Base-by-base conservation (phyloP, 2,113 vertebrate species). In the Muscicapa adusta region DNA sequence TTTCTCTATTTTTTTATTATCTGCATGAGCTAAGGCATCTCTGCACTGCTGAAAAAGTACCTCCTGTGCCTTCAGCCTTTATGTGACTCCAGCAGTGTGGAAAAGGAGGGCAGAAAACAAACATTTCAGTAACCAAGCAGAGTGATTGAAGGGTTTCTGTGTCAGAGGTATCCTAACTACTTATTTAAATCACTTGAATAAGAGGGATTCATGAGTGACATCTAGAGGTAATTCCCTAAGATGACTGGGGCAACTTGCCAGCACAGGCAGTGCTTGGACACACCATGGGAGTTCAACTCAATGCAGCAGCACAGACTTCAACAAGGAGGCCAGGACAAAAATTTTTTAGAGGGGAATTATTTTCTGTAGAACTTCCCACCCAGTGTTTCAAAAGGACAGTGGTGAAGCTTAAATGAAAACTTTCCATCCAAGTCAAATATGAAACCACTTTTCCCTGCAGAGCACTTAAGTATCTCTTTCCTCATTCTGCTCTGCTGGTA, bases 121-220 rank as follows among this genome's bases (percentile, higher is more conserved):
- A 88, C 26, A 57, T 65, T 68, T 54, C 2, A 3, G 71, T 83
- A 80, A 85, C 71, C 60, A 82, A 61, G 84, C 66, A 77, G 50
- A 56, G 38, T 22, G 57, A 94, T 9, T 51, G 78, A 68, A 77
- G 19, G 66, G n/a, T 73, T 94, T 88, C 47, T 73, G 81, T 74
- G 82, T 77, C 75, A 83, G 67, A 88, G 33, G 43, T n/a, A 85
- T 86, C 51, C 54, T 31, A 48, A 68, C 36, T 45, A 23, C 77
- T 63, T 43, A 48, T 29, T 88, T 38, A 83, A 94, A 90, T 63
- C 63, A 45, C 61, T 92, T 5, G 71, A 86, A 57, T 23, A 83
- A 92, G 88, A 96, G 60, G 56, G 38, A 94, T 94, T 96, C 94
- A 24, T 94, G 96, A 96, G 91, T 96, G 96, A 96, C 96, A 96